phyloP scores from a whole-genome alignment of 1,140 invertebrate species.

The Hylaeus anthracinus region DNA sequence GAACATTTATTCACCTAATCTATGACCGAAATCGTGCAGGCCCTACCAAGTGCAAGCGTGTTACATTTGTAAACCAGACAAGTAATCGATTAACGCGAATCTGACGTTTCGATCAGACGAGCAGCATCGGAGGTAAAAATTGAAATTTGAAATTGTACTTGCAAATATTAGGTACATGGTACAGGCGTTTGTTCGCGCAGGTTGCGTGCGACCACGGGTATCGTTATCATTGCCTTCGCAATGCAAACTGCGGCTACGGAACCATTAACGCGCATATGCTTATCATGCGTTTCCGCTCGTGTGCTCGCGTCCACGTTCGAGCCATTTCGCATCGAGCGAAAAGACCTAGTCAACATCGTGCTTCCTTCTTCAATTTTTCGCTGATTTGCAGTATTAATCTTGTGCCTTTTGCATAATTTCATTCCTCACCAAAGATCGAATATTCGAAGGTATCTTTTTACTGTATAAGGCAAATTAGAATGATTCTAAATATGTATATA shows the following conservation, averaged over 20 bases:
- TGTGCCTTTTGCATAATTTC: not conserved
- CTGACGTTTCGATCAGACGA: too few species aligned
- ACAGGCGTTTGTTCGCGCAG: not conserved
- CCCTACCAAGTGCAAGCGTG: too few species aligned
- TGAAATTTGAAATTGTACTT: not conserved
- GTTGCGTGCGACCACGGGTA: slow-evolving; percentile 27
- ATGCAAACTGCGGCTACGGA: slow-evolving; percentile 46
- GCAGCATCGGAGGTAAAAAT: too few species aligned
- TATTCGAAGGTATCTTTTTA: too few species aligned
- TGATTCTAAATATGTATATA: too few species aligned
- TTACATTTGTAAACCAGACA: too few species aligned
- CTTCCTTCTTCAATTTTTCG: not conserved
- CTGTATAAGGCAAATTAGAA: too few species aligned
- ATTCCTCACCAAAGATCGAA: not conserved
- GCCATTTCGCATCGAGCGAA: slow-evolving; percentile 9
- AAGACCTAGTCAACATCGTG: slow-evolving; percentile 16
- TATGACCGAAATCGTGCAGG: too few species aligned
- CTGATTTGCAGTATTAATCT: not conserved
- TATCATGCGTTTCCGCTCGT: slow-evolving; percentile 47
- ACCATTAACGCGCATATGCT: slow-evolving; percentile 51
- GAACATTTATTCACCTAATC: too few species aligned
- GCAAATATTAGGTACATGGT: slow-evolving; percentile 5
- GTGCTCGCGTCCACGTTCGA: slow-evolving; percentile 15
- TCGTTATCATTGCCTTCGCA: slow-evolving; percentile 50
- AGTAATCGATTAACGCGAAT: too few species aligned